Conservation (phyloP, 2,113 vertebrate species). For the Tor tambroides region DNA sequence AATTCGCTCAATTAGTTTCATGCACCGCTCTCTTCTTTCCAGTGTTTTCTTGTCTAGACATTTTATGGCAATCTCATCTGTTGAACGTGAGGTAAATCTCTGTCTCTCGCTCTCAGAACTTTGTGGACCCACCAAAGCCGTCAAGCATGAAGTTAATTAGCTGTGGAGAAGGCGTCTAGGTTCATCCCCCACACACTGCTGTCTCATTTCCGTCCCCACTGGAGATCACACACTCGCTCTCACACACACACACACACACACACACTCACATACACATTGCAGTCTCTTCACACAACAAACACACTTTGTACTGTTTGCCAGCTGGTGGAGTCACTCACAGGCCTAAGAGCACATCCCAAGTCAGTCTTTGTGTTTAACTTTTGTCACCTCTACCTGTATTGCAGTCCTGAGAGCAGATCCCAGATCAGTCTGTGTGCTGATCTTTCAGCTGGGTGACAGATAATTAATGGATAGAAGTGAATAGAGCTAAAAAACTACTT, state of each 20-base stretch:
- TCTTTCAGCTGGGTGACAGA: neutral
- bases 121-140: slow-evolving; percentile 35
- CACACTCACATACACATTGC: slow-evolving; percentile 1
- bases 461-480: neutral
- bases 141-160: slow-evolving; percentile 61
- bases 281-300: slow-evolving; percentile 45
- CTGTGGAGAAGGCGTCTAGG: slow-evolving; percentile 54
- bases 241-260: slow-evolving; percentile 8
- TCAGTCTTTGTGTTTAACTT: slow-evolving; percentile 16
- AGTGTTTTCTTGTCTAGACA: neutral
- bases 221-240: slow-evolving; percentile 16
- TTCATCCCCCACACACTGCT: slow-evolving; percentile 46
- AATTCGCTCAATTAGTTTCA: neutral
- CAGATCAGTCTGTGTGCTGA: slow-evolving; percentile 2
- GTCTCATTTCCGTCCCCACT: slow-evolving; percentile 54
- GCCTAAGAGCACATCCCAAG: slow-evolving; percentile 23
- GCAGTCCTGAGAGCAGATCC: neutral
- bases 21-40: neutral
- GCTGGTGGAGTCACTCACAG: slow-evolving; percentile 15
- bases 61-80: slow-evolving; percentile 28
- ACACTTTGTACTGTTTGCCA: slow-evolving; percentile 30
- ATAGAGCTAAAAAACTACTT: neutral
- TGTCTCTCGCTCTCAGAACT: slow-evolving; percentile 24
- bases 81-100: slow-evolving; percentile 25
- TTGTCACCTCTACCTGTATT: neutral